Base-by-base conservation (phyloP, 2,797 vertebrate genomes). In the Bucorvus abyssinicus region DNA sequence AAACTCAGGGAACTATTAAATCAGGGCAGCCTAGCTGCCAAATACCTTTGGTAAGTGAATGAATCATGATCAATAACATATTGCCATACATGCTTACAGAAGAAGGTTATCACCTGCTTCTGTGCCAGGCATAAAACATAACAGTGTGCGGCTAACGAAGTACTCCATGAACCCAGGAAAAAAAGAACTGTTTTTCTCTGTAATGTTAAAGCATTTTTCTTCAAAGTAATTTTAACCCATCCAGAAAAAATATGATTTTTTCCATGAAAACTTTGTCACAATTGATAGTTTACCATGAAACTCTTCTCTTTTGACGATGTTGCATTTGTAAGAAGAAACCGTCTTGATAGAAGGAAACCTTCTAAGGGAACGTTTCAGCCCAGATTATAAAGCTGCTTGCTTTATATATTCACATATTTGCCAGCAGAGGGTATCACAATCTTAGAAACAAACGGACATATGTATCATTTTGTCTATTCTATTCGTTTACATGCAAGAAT, bases 401-500 rank as follows among this genome's bases (percentile, higher is more conserved):
- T 80, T 93, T 83, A 63, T 49, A 20, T 64, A 52, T 93, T 93
- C 94, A 84, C 57, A 9, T 71, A 59, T 77, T 93, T 94, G 82
- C 94, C 96, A 96, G 95, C 87, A 97, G 95, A 96, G 95, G 96
- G 96, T 94, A 81, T 95, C 84, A 80, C 81, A 68, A 87, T 90
- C 94, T 84, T 61, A 96, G 75, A 93, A 96, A 94, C 17, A 90
- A 96, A 88, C 14, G 7, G 40, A 67, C 13, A 19, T 71, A 56
- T 9, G 38, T 44, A 40, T 32, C 45, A 32, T 34, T 27, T 8
- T 10, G 18, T 64, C 53, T 53, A 8, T 34, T 64, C 53, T 53
- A 8, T 34, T 73, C 65, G 19, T 18, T 76, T 50, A 17, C 55
- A 23, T 3, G 23, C 3, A 36, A 92, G 53, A 82, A 56, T 11